Base-by-base conservation (phyloP, 2,888 invertebrate genomes). In the Phymatocera aterrima region DNA sequence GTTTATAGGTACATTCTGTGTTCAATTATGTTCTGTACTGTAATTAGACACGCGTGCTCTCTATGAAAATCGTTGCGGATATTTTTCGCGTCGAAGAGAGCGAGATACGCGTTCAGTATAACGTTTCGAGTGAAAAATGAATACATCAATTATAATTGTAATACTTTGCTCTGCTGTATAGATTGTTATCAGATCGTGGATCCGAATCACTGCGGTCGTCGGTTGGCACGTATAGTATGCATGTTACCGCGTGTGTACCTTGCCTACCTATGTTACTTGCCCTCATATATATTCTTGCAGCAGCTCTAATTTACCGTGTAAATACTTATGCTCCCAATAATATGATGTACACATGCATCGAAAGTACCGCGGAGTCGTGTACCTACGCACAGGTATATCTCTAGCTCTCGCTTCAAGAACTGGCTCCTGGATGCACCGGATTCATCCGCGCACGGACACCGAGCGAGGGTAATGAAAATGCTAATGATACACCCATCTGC, bases 391-490 rank as follows among this genome's bases (percentile, higher is more conserved):
- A 15, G 18, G 12, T 57, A 15, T 28, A 28, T 3, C 21, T 57
- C 4, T 68, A 5, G 43, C 46, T 15, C 2, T 4, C 46, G 6
- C 4, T 28, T n/a, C n/a, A n/a, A n/a, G n/a, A n/a, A n/a, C 5
- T 46, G 24, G n/a, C 18, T 12, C 34, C 34, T 12, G 12, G 1
- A n/a, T 24, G 46, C 28, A 24, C 5, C n/a, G 51, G 34, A 72
- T 72, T 31, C 21, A 72, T 72, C 72, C 51, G 72, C n/a, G n/a
- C n/a, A n/a, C n/a, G n/a, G n/a, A n/a, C n/a, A n/a, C n/a, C n/a
- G n/a, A n/a, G n/a, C n/a, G n/a, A n/a, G 74, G 57, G 74, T 37
- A 74, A 74, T 74, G 37, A 74, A 21, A 74, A 74, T 57, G 40
- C 74, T 74, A 74, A 74, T 74, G 54, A 28, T n/a, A n/a, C 40